These are phyloP conservation scores for Drosophila parvula DNA, from an alignment of 1,140 invertebrate genomes.

Conservation along the genomic window DNA sequence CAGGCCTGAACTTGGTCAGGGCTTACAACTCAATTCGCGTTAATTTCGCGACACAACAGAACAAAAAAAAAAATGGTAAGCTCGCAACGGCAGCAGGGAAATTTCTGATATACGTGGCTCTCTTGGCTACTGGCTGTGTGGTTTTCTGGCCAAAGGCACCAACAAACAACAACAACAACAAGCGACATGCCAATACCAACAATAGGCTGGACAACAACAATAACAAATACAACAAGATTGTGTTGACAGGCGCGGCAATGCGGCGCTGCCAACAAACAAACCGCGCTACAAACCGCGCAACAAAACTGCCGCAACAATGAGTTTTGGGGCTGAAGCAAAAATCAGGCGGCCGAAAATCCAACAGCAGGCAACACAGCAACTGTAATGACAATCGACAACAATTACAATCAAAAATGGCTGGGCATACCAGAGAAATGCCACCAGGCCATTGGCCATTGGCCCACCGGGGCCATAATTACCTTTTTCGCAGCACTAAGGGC, in stretches of 20 bases:
- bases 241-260: constrained; percentile 77
- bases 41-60: constrained; percentile 56
- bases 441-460: constrained; percentile 35
- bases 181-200: constrained; percentile 12
- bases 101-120: constrained; percentile 35
- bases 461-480: constrained; percentile 70
- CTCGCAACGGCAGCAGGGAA: constrained; percentile 13
- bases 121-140: constrained; percentile 23
- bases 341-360: constrained; percentile 72
- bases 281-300: constrained; percentile 69
- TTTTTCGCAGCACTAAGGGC: constrained; percentile 36
- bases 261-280: constrained; percentile 76
- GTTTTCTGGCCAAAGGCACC: constrained; percentile 34
- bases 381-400: constrained; percentile 82
- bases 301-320: constrained; percentile 72
- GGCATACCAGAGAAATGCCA: constrained; percentile 59
- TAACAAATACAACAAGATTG: constrained; percentile 47
- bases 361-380: constrained; percentile 56
- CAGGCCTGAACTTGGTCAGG: constrained; percentile 46
- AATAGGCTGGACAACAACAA: constrained; percentile 9
- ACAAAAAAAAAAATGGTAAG: constrained; percentile 21
- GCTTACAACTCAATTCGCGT: constrained; percentile 69
- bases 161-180: constrained; percentile 1
- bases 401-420: constrained; percentile 79
- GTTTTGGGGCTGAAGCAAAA: constrained; percentile 32